These are phyloP conservation scores for Recurvirostra avosetta DNA, from an alignment of 2,113 vertebrate species.

Conservation along the genomic window DNA sequence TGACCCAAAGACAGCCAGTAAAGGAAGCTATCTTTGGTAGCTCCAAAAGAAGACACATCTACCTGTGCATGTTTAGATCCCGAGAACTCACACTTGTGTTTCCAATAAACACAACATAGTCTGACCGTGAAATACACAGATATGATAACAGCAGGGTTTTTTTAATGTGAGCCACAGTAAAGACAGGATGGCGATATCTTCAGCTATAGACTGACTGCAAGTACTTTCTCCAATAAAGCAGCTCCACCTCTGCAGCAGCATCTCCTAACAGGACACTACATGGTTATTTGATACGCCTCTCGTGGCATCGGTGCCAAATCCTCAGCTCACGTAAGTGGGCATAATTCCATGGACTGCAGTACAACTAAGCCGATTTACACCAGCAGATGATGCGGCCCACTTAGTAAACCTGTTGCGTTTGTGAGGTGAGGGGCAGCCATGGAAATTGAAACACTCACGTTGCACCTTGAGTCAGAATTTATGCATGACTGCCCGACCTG, in stretches of 20 bases:
- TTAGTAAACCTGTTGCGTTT: not conserved
- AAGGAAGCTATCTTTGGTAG: not conserved
- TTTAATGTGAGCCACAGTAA: not conserved
- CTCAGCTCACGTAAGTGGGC: not conserved
- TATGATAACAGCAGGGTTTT: not conserved
- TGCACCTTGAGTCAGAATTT: not conserved
- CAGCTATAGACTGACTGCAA: not conserved
- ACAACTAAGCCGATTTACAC: not conserved
- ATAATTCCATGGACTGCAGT: not conserved
- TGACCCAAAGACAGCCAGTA: not conserved
- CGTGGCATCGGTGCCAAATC: not conserved
- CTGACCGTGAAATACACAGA: not conserved
- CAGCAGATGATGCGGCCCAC: not conserved
- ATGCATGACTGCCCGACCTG: not conserved
- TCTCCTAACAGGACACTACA: not conserved
- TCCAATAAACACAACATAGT: not conserved
- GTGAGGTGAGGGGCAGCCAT: not conserved
- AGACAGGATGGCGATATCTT: not conserved
- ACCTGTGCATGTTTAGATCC: not conserved
- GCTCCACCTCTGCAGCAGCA: not conserved
- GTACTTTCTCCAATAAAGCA: not conserved
- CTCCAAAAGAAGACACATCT: not conserved
- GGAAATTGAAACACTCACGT: not conserved
- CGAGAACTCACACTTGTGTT: not conserved
- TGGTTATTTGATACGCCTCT: not conserved